Evolutionary conservation across 2,797 vertebrate genomes (phyloP), one percentile per base, ranked within the genome.

Genomic region (Halcyon leucocephala): DNA sequence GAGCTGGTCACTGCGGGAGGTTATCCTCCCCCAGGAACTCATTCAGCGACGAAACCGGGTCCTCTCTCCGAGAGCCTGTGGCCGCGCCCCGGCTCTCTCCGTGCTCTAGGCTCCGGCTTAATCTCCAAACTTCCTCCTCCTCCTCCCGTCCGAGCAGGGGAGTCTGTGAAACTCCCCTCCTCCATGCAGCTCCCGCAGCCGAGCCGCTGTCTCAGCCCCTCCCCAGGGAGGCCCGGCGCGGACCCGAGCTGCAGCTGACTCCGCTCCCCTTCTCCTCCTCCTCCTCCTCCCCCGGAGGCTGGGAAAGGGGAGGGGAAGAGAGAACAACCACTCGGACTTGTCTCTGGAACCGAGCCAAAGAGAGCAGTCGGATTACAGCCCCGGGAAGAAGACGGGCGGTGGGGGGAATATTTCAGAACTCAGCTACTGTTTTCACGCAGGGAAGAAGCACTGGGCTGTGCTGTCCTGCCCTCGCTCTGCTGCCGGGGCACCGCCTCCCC

Each of bases 321-420:
- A 33, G 88, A 85, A 90, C 64, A 89, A 95, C 77, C 84, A 3
- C 83, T 97, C 65, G 96, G 97, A 93, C 90, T 95, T 70, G 93
- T 54, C 87, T 60, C 91, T 96, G 97, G 97, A 97, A 61, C 26
- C 18, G 17, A 77, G 97, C 97, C 97, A 97, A 90, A 82, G 82
- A 61, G 76, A 93, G 95, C 96, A 97, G 93, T 87, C 91, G 76
- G 95, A 94, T 97, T 94, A 88, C 96, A 96, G 93, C 42, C 62
- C 61, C 39, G 5, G 51, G 85, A 92, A 89, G 28, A 12, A 64
- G 31, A n/a, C 48, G 12, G 51, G 62, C 37, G 46, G 33, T 7
- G 49, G 26, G 26, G 15, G 15, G 9, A 51, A 51, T 15, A 25
- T 26, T 28, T 15, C 9, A 69, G 55, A 31, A 21, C 25, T 6